These are phyloP conservation scores for Bambusicola thoracicus DNA, from an alignment of 2,113 vertebrate species.

Conservation along the genomic window DNA sequence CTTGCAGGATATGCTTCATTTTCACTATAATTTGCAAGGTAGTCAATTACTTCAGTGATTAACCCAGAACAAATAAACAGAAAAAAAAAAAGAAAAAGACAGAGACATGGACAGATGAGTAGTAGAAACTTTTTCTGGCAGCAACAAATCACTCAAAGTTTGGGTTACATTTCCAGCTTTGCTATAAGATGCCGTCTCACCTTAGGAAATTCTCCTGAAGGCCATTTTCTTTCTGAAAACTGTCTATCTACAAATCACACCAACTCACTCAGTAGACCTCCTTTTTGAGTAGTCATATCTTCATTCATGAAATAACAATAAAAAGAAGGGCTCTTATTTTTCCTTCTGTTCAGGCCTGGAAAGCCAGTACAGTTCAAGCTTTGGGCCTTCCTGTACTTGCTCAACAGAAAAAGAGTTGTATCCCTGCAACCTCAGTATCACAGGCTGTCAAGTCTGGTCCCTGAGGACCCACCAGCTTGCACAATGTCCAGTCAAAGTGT, in stretches of 20 bases:
- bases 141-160: not conserved
- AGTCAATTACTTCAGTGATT: not conserved
- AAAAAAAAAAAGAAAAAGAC: not conserved
- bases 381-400: not conserved
- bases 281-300: not conserved
- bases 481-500: not conserved
- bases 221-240: not conserved
- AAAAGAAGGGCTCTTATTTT: not conserved
- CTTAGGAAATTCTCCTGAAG: slow-evolving; percentile 3
- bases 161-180: not conserved
- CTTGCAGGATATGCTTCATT: not conserved
- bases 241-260: not conserved
- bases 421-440: slow-evolving; percentile 13
- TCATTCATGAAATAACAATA: not conserved
- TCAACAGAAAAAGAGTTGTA: not conserved
- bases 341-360: not conserved
- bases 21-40: not conserved
- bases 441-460: not conserved
- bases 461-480: not conserved
- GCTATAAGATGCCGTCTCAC: not conserved
- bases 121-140: not conserved
- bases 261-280: slow-evolving; percentile 6
- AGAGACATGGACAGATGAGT: not conserved
- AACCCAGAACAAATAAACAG: not conserved
- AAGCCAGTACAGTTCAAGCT: not conserved